Evolutionary conservation across 2,797 vertebrate species (phyloP).

Genomic region (Sebastes trivittatus): DNA sequence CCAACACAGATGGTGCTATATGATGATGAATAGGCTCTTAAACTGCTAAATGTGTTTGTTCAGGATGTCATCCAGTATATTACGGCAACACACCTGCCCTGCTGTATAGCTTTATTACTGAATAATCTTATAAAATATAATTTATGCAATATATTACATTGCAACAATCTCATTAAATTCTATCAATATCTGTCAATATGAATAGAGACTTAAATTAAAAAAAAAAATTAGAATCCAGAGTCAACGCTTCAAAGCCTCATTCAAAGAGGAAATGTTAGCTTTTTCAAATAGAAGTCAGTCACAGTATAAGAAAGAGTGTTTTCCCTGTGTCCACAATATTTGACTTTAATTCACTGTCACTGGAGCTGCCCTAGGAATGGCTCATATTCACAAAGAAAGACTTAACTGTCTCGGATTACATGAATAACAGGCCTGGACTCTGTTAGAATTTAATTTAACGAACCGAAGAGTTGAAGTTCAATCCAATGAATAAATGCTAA

Average conservation of each 20-base stretch:
- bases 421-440: conserved; percentile 24
- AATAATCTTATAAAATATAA: not conserved
- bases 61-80: not conserved
- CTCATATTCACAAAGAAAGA: conserved; percentile 29
- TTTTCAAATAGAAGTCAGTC: not conserved
- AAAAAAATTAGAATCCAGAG: not conserved
- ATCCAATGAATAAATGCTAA: conserved; percentile 30
- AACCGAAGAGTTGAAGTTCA: conserved; percentile 19
- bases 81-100: conserved; percentile 7
- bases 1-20: conserved; percentile 46
- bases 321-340: conserved; percentile 3
- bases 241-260: not conserved
- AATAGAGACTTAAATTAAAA: not conserved
- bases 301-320: not conserved
- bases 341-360: conserved; percentile 25
- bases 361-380: conserved; percentile 11
- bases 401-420: conserved; percentile 34
- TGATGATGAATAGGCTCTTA: conserved; percentile 25
- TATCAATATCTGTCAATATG: not conserved
- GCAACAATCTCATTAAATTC: not conserved
- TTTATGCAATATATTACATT: not conserved
- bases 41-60: conserved; percentile 28
- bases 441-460: conserved; percentile 38
- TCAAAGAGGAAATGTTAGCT: too few relatives aligned
- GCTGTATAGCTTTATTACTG: not conserved